Evolutionary conservation across 2,797 vertebrate species (phyloP), one percentile per base, ranked within the genome.

Genomic region (Pipistrellus pygmaeus): DNA sequence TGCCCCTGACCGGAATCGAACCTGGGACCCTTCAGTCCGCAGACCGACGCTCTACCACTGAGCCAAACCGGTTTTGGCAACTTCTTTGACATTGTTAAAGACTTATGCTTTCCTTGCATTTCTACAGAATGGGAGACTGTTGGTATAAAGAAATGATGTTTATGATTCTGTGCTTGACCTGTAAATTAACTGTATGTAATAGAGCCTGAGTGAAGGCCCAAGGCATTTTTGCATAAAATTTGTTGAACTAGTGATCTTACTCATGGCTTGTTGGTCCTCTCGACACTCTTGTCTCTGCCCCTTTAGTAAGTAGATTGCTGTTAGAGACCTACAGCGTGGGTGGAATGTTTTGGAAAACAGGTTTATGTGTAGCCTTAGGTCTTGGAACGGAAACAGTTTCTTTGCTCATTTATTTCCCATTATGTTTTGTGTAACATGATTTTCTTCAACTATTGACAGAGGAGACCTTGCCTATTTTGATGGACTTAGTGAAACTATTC

Each of bases 381-480:
- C 44, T 90, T 77, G 8, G n/a, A 35, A 72, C 27, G 35, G 17
- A 76, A 60, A 41, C 46, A 25, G 10, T 85, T 91, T 84, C 11
- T 75, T 92, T 90, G 7, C 64, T 64, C 11, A 2, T 53, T 84
- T 92, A 6, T 25, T 76, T 92, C 92, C 48, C n/a, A 57, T 66
- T 77, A n/a, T 38, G 30, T 78, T 41, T 18, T 72, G 0, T 95
- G 0, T 93, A 85, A 92, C 17, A 62, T 87, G 17, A 66, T 95
- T 95, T 94, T 91, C 44, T 87, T 96, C 66, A 23, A 44, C 68
- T 95, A 0, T 75, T 98, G 94, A 60, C 98, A 99, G 99, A 76
- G 99, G 99, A 81, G 99, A 99, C 87, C 99, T 99, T 94, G 99
- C 98, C 81, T 99, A 99, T 97, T 99, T 99, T 97, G 99, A 99